Percentiles rank a stretch among this genome's conserved stretches.
phyloP scores from a whole-genome alignment of 1,140 invertebrate species.

The Brachionus rotundiformis region DNA sequence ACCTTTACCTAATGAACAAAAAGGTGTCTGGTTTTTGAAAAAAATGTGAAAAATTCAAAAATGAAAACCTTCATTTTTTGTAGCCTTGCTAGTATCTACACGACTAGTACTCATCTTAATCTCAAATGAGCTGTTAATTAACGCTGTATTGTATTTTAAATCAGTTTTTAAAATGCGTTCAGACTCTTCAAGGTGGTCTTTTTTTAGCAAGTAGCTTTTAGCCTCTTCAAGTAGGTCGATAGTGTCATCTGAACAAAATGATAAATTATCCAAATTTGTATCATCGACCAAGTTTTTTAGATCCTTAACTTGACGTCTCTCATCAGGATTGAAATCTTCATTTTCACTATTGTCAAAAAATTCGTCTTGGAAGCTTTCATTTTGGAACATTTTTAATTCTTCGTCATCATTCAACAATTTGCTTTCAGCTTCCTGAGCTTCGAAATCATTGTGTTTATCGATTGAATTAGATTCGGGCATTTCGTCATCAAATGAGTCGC shows the following conservation, averaged over 20 bases:
- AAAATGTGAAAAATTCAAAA: neutral
- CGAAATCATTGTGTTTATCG: neutral
- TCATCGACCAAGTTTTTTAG: constrained; percentile 31
- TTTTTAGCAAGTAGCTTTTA: neutral
- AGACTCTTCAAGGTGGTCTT: neutral
- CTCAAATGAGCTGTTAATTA: neutral
- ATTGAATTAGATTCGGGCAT: neutral
- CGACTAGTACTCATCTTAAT: constrained; percentile 29
- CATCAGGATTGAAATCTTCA: neutral
- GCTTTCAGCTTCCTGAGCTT: neutral
- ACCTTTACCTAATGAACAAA: neutral
- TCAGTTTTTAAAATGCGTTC: constrained; percentile 22
- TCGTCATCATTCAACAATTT: neutral
- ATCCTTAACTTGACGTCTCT: neutral
- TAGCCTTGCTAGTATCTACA: neutral
- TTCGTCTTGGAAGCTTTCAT: neutral
- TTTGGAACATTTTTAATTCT: neutral
- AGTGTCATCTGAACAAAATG: constrained; percentile 39
- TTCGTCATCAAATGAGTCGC: neutral
- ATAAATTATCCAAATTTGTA: constrained; percentile 12
- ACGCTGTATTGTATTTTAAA: constrained; percentile 26
- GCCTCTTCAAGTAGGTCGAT: constrained; percentile 19
- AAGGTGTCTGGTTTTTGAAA: neutral
- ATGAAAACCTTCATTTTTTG: constrained; percentile 9
- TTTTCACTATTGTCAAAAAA: constrained; percentile 22